Percentiles rank a stretch among this genome's conserved stretches.
Evolutionary conservation across 2,113 vertebrate genomes (phyloP).

Genomic region (Serinus canaria): DNA sequence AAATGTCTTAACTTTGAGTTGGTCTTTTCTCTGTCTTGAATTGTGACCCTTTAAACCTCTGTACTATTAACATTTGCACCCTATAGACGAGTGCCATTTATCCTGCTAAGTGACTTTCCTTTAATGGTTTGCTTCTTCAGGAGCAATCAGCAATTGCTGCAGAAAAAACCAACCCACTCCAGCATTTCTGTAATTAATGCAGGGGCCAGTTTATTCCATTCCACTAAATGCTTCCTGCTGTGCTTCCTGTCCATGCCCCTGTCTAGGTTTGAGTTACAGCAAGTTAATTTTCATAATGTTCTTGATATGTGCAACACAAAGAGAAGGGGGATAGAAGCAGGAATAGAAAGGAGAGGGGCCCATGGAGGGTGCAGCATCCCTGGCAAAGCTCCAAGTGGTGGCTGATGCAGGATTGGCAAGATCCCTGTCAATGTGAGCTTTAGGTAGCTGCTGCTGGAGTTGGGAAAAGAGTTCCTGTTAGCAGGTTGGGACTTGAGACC

Average conservation of each 20-base stretch:
- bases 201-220: background rate
- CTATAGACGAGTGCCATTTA: background rate
- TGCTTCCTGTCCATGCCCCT: background rate
- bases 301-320: background rate
- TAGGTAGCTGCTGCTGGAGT: background rate
- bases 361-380: background rate
- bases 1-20: background rate
- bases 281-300: conserved; percentile 1
- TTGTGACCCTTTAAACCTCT: background rate
- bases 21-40: background rate
- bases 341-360: background rate
- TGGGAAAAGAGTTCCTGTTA: background rate
- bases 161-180: background rate
- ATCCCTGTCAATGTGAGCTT: background rate
- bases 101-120: background rate
- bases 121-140: background rate
- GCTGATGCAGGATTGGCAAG: background rate
- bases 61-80: background rate
- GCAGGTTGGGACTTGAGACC: fast-evolving
- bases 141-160: background rate
- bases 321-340: background rate
- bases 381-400: background rate
- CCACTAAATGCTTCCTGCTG: conserved; percentile 22
- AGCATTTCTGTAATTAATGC: background rate
- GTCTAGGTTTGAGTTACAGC: conserved; percentile 13